These are phyloP conservation scores for Syngnathus typhle DNA, from an alignment of 2,113 vertebrate genomes.

Conservation along the genomic window DNA sequence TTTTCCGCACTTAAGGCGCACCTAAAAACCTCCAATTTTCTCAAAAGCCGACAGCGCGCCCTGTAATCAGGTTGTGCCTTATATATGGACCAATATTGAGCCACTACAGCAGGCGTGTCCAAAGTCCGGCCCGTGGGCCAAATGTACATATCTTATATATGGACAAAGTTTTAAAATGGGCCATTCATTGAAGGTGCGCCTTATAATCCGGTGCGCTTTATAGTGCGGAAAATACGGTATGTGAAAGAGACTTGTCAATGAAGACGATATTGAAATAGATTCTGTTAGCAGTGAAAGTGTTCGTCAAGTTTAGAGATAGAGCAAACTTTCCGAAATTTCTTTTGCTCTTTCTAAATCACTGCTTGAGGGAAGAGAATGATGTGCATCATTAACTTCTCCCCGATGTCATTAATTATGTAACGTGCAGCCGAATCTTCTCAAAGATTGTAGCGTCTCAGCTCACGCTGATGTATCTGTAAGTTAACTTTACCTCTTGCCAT, in stretches of 20 bases:
- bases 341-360: slow-evolving; percentile 24
- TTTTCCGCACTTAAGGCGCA: too few species aligned
- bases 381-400: slow-evolving; percentile 51
- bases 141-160: too few species aligned
- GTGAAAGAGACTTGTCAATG: neutral
- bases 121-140: too few species aligned
- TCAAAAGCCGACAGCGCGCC: too few species aligned
- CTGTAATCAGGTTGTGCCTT: too few species aligned
- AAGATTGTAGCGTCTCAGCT: slow-evolving; percentile 21
- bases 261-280: neutral
- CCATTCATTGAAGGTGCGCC: too few species aligned
- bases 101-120: too few species aligned
- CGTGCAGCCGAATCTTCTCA: slow-evolving; percentile 32
- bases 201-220: too few species aligned
- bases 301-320: neutral
- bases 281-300: neutral
- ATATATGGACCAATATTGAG: too few species aligned
- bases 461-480: slow-evolving; percentile 24
- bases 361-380: slow-evolving; percentile 41
- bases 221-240: too few species aligned
- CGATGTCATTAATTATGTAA: slow-evolving; percentile 47
- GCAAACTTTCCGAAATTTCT: slow-evolving; percentile 19
- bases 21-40: too few species aligned
- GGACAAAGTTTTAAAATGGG: too few species aligned
- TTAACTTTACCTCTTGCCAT: neutral